Base-by-base conservation (phyloP, 2,888 invertebrate genomes). In the Copidosoma aretas region DNA sequence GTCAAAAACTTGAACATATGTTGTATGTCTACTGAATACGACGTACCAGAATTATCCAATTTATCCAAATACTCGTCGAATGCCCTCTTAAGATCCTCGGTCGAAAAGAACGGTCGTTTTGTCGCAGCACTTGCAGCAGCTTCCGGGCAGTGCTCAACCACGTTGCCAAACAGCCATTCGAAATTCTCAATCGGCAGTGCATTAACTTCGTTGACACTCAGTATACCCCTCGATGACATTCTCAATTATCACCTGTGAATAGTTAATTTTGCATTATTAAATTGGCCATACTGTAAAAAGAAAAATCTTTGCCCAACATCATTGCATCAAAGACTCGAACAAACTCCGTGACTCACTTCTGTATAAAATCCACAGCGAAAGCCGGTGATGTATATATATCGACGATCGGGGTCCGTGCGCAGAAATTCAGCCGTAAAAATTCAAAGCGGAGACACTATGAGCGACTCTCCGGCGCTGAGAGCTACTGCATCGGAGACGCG, bases 81-180 rank as follows among this genome's bases (percentile, higher is more conserved):
- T 15, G 87, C 86, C 19, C 81, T 78, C 71, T 86, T 86, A n/a
- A 90, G 80, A 54, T 84, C 84, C 46, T 82, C 79, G 24, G 85
- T 77, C 74, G 80, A 84, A 43, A 77, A 68, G 78, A 90, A 90
- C 1, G 90, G 90, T 54, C 87, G 81, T 73, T 84, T 81, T 57
- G 82, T 80, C 68, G 85, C 84, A 41, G 88, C 86, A 39, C 82
- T 77, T 52, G 79, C 80, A 0, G 89, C 88, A 24, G 88, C 89
- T 70, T 86, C 86, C 12, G 86, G 83, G 77, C 86, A 88, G 69
- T 88, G 82, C 77, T 90, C 90, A 64, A 90, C 87, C n/a, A 89
- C 88, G 82, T 90, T 90, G 22, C 86, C 86, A 78, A 90, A 90
- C 64, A 88, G 80, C 77, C 84, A 83, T 71, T 86, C 86, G 79